These are phyloP conservation scores for Ianthella basta DNA, from an alignment of 37 sponge, comb jelly and placozoan genomes.

Conservation along the genomic window DNA sequence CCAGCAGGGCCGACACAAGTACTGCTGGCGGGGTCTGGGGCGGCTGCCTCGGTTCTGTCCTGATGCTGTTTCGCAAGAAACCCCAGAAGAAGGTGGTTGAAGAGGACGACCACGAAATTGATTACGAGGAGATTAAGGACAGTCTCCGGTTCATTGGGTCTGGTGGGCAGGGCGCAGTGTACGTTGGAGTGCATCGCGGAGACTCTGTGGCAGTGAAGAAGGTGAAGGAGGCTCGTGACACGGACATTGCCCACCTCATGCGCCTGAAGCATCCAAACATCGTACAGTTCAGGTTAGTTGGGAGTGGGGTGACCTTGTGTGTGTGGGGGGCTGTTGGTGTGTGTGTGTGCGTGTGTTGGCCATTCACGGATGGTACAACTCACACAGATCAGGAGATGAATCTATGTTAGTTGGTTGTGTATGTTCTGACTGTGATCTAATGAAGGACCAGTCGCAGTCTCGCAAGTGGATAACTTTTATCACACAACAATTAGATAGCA, in stretches of 20 bases:
- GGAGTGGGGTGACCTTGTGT: no score
- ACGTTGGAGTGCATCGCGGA: conserved; percentile 63
- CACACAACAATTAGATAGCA: no score
- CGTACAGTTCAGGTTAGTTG: conserved; percentile 68
- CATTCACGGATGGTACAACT: no score
- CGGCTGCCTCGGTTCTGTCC: conserved; percentile 13
- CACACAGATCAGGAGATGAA: no score
- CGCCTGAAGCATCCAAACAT: conserved; percentile 79
- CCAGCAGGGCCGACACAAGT: no score
- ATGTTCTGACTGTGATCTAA: no score
- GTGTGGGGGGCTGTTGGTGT: neutral
- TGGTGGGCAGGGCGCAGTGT: conserved; percentile 86
- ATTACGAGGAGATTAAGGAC: conserved; percentile 76
- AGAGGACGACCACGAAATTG: conserved; percentile 50
- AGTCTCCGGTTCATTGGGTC: conserved; percentile 69
- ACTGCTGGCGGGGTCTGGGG: neutral
- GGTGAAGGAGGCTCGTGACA: conserved; percentile 64
- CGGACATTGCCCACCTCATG: conserved; percentile 63
- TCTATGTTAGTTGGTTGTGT: no score
- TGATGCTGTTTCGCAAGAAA: conserved; percentile 13
- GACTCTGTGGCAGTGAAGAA: conserved; percentile 83
- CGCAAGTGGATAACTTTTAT: no score
- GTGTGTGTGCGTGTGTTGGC: neutral
- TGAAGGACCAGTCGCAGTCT: no score
- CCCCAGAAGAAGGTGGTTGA: neutral